Base-by-base conservation (phyloP, 2,113 vertebrate species). In the Phasianus colchicus region DNA sequence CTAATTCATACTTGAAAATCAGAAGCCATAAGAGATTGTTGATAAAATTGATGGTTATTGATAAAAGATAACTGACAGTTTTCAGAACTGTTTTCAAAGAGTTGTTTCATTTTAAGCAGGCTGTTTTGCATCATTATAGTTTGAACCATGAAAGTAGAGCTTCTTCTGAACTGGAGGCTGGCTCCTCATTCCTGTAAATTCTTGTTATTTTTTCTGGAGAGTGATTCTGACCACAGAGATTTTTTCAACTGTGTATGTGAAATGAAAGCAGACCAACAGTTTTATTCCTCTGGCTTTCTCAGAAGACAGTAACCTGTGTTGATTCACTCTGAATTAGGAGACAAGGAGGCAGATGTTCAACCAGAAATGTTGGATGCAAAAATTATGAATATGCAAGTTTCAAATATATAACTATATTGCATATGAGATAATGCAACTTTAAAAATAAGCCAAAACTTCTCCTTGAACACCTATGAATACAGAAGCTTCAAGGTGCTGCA, bases 131-230 rank as follows among this genome's bases (percentile, higher is more conserved):
- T 22, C 20, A 45, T 1, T 14, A 4, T 16, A 43, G 5, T 5
- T 52, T 45, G 3, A 29, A 2, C 19, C 2, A 13, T 5, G 11
- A 71, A 66, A 73, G 16, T 0, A 25, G 5, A 67, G 10, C 5
- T 72, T 55, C 20, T 55, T 5, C 38, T 90, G 52, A 67, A 43
- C 2, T 65, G 18, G 16, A 65, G 6, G 3, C 19, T 54, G 32
- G 15, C 12, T 32, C 2, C 55, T 45, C 27, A 8, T 7, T 25
- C 4, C 48, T 55, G 16, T 63, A 65, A 90, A 70, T n/a, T 13
- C 4, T 63, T 43, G 10, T 21, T 10, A n/a, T 17, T 12, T 13
- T 4, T 52, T 32, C 77, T 19, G 11, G 1, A 7, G 2, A 2
- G 5, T 5, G 3, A 10, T 87, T 52, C 61, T 70, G 45, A 36